Base-by-base conservation (phyloP, 2,888 invertebrate genomes). In the Pheosia tremula region DNA sequence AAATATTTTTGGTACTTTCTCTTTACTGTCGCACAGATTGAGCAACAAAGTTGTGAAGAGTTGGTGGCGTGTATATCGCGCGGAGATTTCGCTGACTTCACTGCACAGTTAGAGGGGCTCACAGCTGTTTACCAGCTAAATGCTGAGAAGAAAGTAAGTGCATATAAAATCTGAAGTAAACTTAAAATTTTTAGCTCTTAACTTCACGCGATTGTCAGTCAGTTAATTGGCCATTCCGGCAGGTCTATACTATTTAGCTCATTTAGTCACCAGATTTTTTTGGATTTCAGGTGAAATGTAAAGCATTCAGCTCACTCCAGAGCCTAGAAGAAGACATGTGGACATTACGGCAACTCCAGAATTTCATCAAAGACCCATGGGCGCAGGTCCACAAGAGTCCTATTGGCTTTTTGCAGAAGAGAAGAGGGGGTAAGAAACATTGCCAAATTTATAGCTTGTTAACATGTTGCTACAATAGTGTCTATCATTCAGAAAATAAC, bases 71-170 rank as follows among this genome's bases (percentile, higher is more conserved):
- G 97, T 82, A 95, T 98, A 62, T 96, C 97, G 56, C 94, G 96
- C 24, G 97, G 98, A 4, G 98, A 99, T 88, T 98, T 98, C 89
- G 95, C 96, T 3, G 98, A 98, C 88, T 98, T 99, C 83, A 97
- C 98, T 2, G 96, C 97, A 7, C 99, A 99, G 85, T 88, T 99
- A n/a, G 98, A 98, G 87, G 97, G 98, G 0, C 94, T 98, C 36
- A 96, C 97, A 36, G 97, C 98, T 13, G 98, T 99, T 63, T 99
- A 99, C 87, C 98, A 98, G 84, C 93, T 99, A 10, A 98, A 98
- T 91, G 98, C 98, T 9, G 99, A 99, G 82, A 98, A 98, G 84
- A 98, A 98, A 90, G 93, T 90, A 76, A 69, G 72, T 56, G 24
- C 8, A 52, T 4, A 52, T n/a, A 6, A 36, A 56, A 57, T 57